A percentile compares a stretch with the other conserved stretches of the same genome.
These are phyloP conservation scores for Xenus cinereus DNA, from an alignment of 2,113 vertebrate species.

Conservation along the genomic window DNA sequence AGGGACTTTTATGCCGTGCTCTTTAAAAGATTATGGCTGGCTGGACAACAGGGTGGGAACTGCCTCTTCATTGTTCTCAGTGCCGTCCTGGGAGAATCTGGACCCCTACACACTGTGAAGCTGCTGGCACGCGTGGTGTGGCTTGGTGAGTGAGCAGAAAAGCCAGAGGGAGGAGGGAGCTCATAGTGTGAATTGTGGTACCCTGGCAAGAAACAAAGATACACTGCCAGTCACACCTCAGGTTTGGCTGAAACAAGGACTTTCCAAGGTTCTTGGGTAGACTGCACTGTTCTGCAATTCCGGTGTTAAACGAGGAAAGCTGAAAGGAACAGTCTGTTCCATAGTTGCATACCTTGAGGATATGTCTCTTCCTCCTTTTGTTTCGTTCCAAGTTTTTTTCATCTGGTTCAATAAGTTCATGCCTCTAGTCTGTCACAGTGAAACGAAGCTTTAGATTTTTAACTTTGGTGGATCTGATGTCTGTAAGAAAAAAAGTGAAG, in stretches of 20 bases:
- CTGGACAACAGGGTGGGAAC: background rate
- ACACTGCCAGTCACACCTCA: background rate
- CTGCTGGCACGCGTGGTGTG: background rate
- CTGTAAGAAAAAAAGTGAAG: background rate
- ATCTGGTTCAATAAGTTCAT: background rate
- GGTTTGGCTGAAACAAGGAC: background rate
- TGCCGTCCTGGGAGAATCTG: no score
- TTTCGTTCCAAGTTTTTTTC: background rate
- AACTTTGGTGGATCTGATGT: background rate
- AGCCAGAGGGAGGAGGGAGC: background rate
- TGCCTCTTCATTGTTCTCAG: accelerated
- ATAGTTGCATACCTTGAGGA: accelerated
- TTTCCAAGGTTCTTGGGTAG: background rate
- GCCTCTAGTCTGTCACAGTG: background rate
- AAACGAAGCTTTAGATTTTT: background rate
- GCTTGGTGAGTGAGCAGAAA: background rate
- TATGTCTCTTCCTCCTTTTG: background rate
- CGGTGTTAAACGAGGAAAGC: background rate
- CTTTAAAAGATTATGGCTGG: background rate
- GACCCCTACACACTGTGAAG: accelerated
- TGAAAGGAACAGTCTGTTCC: background rate
- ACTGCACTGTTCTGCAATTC: background rate
- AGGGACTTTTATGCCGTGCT: background rate
- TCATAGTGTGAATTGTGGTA: background rate
- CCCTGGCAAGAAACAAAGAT: background rate